Conservation (phyloP, 2,888 invertebrate genomes). For the Ormia ochracea region DNA sequence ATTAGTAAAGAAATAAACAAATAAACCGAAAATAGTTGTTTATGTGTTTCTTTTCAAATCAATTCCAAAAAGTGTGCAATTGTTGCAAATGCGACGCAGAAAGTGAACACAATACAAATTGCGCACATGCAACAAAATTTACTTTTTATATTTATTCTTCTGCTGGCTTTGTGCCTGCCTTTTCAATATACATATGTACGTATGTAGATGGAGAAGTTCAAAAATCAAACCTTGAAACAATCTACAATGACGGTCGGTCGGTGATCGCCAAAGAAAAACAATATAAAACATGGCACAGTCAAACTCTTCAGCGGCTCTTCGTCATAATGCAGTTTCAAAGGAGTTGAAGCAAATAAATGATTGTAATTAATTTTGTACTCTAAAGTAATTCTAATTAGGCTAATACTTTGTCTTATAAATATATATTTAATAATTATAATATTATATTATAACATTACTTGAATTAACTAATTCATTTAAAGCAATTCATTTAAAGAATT, state of each 20-base stretch:
- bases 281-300: background rate
- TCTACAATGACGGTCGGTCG: background rate
- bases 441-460: too few species aligned
- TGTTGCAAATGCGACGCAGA: background rate
- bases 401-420: too few species aligned
- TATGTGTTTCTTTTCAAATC: background rate
- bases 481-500: too few species aligned
- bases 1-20: too few species aligned
- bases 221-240: slow-evolving; percentile 1
- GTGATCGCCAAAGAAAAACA: too few species aligned
- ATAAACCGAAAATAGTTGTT: too few species aligned
- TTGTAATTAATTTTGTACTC: background rate
- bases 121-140: background rate
- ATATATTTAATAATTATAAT: too few species aligned
- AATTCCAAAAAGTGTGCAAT: background rate
- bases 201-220: background rate
- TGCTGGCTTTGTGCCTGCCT: background rate
- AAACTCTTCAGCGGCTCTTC: background rate
- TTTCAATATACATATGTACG: too few species aligned
- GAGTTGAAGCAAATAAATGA: background rate
- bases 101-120: background rate
- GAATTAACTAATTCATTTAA: too few species aligned
- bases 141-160: background rate
- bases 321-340: background rate
- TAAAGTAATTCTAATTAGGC: too few species aligned